Conservation (phyloP, 37 sponge, comb jelly and placozoan genomes). For the Hormiphora californensis region DNA sequence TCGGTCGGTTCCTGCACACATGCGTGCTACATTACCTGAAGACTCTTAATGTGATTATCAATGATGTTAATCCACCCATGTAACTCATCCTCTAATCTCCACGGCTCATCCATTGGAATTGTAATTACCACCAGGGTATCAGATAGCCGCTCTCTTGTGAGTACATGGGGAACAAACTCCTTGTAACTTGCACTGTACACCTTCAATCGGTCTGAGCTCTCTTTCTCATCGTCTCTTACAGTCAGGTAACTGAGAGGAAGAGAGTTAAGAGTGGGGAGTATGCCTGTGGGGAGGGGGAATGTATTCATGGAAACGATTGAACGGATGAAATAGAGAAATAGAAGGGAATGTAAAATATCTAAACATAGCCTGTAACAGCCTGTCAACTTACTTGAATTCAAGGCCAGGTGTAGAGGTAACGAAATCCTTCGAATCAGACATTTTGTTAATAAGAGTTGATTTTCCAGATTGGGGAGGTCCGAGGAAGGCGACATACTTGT, state of each 20-base stretch:
- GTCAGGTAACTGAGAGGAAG: not conserved
- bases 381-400: not conserved
- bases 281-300: too few relatives aligned
- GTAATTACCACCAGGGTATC: not conserved
- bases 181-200: slow-evolving; percentile 12
- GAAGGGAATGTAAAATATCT: too few relatives aligned
- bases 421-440: not conserved
- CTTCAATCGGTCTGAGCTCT: not conserved
- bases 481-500: not conserved
- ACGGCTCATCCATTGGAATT: not conserved
- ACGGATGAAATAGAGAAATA: too few relatives aligned
- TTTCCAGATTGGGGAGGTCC: slow-evolving; percentile 41
- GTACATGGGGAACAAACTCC: not conserved
- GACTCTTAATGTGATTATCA: slow-evolving; percentile 9
- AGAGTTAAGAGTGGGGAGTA: too few relatives aligned
- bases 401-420: not conserved
- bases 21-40: too few relatives aligned
- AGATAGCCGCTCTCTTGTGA: not conserved
- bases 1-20: too few relatives aligned
- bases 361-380: not conserved
- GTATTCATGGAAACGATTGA: too few relatives aligned
- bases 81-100: slow-evolving; percentile 1
- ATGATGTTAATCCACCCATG: not conserved
- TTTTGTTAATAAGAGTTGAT: not conserved
- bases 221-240: slow-evolving; percentile 3